Evolutionary conservation across 2,797 vertebrate species (phyloP).

Genomic region (Eidolon dupreanum): DNA sequence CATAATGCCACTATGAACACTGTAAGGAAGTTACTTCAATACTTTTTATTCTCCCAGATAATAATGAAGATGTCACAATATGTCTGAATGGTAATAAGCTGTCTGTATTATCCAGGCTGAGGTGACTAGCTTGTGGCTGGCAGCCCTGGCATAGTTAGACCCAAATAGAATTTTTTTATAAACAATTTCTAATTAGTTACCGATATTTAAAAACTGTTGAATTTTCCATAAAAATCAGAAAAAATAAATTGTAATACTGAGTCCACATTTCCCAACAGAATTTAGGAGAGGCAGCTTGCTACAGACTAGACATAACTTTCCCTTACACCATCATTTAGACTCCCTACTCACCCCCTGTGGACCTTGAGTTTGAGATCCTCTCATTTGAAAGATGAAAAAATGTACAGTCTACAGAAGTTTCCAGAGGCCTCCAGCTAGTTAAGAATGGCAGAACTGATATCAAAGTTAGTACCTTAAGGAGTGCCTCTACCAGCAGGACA

Average conservation of each 20-base stretch:
- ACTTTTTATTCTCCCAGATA: neutral
- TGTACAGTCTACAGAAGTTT: neutral
- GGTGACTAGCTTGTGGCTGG: neutral
- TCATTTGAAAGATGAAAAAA: constrained; percentile 27
- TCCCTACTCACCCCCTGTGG: neutral
- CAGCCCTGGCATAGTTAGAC: neutral
- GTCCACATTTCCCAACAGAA: neutral
- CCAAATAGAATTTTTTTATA: neutral
- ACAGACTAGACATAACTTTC: neutral
- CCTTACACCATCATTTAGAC: neutral
- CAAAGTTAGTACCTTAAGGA: neutral
- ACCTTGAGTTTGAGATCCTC: neutral
- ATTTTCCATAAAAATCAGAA: neutral
- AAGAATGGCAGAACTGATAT: neutral
- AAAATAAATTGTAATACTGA: neutral
- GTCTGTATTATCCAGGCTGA: neutral
- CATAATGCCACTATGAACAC: neutral
- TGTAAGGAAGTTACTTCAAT: neutral
- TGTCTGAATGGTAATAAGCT: neutral
- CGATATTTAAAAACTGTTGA: neutral
- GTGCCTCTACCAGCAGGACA: neutral
- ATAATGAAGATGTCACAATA: neutral
- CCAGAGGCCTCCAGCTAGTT: neutral
- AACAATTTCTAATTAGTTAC: neutral
- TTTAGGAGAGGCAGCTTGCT: neutral